Conservation (phyloP, 2,113 vertebrate genomes). For the Clarias gariepinus region DNA sequence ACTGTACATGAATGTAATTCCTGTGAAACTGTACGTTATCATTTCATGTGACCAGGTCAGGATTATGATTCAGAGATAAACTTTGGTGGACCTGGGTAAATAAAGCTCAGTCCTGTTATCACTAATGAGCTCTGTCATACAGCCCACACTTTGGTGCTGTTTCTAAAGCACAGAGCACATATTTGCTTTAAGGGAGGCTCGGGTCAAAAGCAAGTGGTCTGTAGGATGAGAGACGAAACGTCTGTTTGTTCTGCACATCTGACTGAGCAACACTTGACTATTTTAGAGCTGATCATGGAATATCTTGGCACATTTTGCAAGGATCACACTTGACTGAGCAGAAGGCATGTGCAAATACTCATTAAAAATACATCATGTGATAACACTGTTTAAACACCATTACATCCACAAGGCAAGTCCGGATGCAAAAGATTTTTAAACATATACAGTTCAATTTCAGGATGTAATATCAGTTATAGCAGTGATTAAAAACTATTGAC, state of each 20-base stretch:
- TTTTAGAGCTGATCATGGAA: neutral
- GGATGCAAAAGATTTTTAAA: no score
- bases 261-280: neutral
- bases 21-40: neutral
- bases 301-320: constrained; percentile 12
- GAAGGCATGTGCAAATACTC: neutral
- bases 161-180: neutral
- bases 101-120: neutral
- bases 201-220: neutral
- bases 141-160: neutral
- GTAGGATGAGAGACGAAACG: neutral
- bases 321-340: neutral
- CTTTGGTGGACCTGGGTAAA: neutral
- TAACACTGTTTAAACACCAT: neutral
- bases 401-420: neutral
- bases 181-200: constrained; percentile 4
- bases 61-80: neutral
- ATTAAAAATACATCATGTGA: neutral
- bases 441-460: neutral
- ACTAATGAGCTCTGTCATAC: neutral
- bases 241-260: neutral
- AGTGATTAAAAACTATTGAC: neutral
- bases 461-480: neutral
- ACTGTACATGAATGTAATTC: neutral
- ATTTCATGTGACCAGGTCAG: neutral